Conservation (phyloP, 2,888 invertebrate species). For the Aphidoletes aphidimyza region DNA sequence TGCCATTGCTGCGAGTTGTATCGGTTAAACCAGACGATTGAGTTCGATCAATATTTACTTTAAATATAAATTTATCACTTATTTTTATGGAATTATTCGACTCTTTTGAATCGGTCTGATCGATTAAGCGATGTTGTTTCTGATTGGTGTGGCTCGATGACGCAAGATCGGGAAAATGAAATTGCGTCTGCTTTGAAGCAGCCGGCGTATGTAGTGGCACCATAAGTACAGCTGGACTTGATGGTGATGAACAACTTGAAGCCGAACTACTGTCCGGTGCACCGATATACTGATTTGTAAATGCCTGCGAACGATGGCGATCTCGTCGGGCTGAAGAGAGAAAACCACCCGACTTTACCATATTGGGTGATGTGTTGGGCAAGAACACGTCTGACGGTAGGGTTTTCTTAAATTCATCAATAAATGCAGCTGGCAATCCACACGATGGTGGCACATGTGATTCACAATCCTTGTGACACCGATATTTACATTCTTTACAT, state of each 20-base stretch:
- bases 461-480: conserved; percentile 80
- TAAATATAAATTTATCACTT: background rate
- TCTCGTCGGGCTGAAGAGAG: background rate
- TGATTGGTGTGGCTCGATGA: conserved; percentile 59
- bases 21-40: conserved; percentile 59
- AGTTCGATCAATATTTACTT: background rate
- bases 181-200: conserved; percentile 64
- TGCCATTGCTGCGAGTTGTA: conserved; percentile 69
- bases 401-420: conserved; percentile 83
- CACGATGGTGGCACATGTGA: conserved; percentile 92
- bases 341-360: conserved; percentile 26
- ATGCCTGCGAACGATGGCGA: conserved; percentile 30
- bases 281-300: conserved; percentile 16
- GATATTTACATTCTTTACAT: conserved; percentile 96
- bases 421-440: conserved; percentile 85
- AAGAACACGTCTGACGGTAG: conserved; percentile 71
- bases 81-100: background rate
- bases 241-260: conserved; percentile 95
- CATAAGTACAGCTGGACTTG: conserved; percentile 83
- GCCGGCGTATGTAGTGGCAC: conserved; percentile 66
- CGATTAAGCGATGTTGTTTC: conserved; percentile 53
- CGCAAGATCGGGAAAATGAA: conserved; percentile 65
- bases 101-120: background rate
- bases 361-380: conserved; percentile 53
- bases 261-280: conserved; percentile 89